These are phyloP conservation scores for Columba janthina DNA, from an alignment of 2,113 vertebrate genomes.

Conservation along the genomic window DNA sequence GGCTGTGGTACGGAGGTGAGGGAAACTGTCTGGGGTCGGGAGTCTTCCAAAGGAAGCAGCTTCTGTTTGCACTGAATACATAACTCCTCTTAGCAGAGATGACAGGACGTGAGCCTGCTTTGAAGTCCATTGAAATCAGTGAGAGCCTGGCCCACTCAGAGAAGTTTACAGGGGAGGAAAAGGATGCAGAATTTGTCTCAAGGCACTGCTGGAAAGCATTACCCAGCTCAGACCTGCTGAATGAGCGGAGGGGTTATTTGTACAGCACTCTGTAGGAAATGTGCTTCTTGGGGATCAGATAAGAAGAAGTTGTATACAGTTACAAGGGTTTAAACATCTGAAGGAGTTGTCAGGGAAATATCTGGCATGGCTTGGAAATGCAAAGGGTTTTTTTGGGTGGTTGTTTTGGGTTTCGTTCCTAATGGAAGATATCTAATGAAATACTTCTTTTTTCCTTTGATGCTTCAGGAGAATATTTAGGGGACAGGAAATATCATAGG, in stretches of 20 bases:
- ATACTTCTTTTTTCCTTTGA: background rate
- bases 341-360: background rate
- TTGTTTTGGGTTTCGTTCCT: background rate
- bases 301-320: background rate
- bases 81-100: background rate
- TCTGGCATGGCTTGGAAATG: background rate
- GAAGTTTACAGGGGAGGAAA: background rate
- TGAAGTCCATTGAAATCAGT: background rate
- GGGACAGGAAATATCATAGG: background rate
- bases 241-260: background rate
- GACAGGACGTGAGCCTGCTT: background rate
- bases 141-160: background rate
- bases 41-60: background rate
- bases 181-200: no score
- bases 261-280: background rate
- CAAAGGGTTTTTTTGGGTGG: background rate
- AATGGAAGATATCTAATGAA: background rate
- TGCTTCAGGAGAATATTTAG: background rate
- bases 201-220: background rate
- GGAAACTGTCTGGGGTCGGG: constrained; percentile 1
- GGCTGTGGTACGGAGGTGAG: background rate
- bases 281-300: background rate
- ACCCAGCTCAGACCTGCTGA: background rate
- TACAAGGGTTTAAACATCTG: background rate
- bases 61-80: background rate